Conservation (phyloP, 2,888 invertebrate genomes). For the Lumbricus terrestris region DNA sequence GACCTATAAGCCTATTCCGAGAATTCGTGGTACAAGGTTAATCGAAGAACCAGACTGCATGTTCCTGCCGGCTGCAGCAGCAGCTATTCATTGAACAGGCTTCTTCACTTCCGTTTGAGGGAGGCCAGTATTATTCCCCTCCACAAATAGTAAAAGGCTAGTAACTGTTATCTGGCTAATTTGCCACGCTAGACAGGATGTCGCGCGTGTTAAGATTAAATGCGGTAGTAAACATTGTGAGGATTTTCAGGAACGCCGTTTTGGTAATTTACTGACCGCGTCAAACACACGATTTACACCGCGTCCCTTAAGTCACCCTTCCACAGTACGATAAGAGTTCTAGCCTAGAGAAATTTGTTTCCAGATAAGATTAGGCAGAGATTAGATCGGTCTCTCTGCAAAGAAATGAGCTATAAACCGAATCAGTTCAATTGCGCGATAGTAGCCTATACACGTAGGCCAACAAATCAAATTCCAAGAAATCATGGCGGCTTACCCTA, state of each 20-base stretch:
- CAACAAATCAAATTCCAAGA: too few species aligned
- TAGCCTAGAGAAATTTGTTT: background rate
- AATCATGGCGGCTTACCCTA: too few species aligned
- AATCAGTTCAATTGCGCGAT: too few species aligned
- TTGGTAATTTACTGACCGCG: background rate
- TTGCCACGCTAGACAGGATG: background rate
- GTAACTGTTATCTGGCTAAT: background rate
- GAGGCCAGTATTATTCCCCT: background rate
- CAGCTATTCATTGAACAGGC: background rate
- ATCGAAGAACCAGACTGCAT: background rate
- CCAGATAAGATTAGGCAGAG: background rate
- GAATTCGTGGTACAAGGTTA: background rate
- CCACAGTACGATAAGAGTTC: background rate
- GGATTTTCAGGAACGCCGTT: background rate
- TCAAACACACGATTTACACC: background rate
- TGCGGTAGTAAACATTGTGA: background rate
- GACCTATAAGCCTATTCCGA: too few species aligned
- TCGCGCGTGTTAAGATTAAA: background rate
- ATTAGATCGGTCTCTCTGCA: background rate
- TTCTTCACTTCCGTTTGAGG: background rate
- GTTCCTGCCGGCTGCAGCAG: background rate
- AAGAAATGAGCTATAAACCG: background rate
- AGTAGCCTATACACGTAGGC: too few species aligned
- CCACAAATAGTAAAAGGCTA: too few species aligned
- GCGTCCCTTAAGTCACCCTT: background rate